A percentile compares a stretch with the other conserved stretches of the same genome.
These are phyloP conservation scores for Pseudopodoces humilis DNA, from an alignment of 2,113 vertebrate species.

Conservation along the genomic window DNA sequence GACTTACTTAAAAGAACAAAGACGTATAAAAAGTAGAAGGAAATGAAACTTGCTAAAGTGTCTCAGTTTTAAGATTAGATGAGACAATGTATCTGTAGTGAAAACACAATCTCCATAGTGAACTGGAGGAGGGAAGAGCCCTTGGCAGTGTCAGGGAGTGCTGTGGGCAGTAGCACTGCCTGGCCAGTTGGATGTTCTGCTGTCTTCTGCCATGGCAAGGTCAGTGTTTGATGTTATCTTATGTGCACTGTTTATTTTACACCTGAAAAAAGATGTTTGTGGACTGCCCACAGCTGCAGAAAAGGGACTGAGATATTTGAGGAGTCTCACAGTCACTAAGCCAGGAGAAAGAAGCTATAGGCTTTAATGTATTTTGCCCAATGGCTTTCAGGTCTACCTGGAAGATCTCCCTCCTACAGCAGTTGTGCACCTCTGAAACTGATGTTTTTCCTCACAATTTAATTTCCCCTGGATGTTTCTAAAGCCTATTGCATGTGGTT, in stretches of 20 bases:
- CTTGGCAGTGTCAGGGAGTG: too few species aligned
- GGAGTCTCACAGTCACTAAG: neutral
- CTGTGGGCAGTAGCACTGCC: neutral
- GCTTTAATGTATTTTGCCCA: neutral
- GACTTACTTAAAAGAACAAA: neutral
- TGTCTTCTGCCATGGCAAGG: neutral
- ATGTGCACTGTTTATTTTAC: neutral
- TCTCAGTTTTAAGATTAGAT: neutral
- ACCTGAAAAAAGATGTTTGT: neutral
- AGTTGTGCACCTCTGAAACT: neutral
- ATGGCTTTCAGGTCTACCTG: fast-evolving
- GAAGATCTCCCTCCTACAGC: neutral
- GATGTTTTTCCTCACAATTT: neutral
- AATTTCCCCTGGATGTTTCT: neutral
- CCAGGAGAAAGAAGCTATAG: neutral
- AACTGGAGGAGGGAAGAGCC: neutral
- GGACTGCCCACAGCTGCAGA: neutral
- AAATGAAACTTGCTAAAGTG: neutral
- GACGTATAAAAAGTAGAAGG: neutral
- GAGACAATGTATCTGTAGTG: neutral
- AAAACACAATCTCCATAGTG: neutral
- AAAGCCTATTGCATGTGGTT: neutral
- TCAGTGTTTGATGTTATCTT: neutral
- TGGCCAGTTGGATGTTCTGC: neutral
- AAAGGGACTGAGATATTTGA: neutral